Evolutionary conservation across 2,113 vertebrate species (phyloP), one percentile per base, ranked within the genome.

Genomic region (Apistogramma diplotaenia): DNA sequence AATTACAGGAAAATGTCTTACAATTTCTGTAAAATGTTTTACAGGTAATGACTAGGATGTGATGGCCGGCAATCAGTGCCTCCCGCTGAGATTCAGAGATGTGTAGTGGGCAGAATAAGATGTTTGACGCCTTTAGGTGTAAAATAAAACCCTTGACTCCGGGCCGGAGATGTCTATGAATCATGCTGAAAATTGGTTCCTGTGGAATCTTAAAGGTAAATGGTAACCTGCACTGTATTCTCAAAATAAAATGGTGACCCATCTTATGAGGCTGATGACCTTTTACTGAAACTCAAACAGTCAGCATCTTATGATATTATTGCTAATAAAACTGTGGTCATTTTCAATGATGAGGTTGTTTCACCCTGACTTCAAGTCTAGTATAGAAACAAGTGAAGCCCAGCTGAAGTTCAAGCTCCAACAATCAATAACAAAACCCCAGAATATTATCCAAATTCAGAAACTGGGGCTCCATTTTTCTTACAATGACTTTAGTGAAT

Each of bases 11-110:
- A 86, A 70, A 89, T 87, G 85, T 89, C 43, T 67, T 55, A 73
- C 89, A 79, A 87, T 94, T 90, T 87, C 72, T 59, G 81, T 53
- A 78, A 85, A 88, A 86, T 82, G 84, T 83, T 89, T 83, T 86
- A 6, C 49, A 74, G 84, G 89, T 90, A 92, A 91, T 93, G 80
- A 67, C 67, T 27, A 16, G 57, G 61, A 82, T 84, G 75, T 84
- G 87, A 84, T 85, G 93, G 91, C 86, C 91, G 89, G 89, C 91
- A 91, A 83, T 86, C 71, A 79, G 73, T 76, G 77, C 43, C 79
- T 84, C 90, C 87, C 71, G 84, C 90, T 84, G 89, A 85, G 89
- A 83, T 84, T 40, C 70, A 81, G 78, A 84, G 79, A 87, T 59
- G 84, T 85, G 72, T 81, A 40, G 25, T 57, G 75, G 75, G 78